A percentile compares a stretch with the other conserved stretches of the same genome.
These are phyloP conservation scores for Rhipidura dahli DNA, from an alignment of 2,113 vertebrate genomes.

Conservation along the genomic window DNA sequence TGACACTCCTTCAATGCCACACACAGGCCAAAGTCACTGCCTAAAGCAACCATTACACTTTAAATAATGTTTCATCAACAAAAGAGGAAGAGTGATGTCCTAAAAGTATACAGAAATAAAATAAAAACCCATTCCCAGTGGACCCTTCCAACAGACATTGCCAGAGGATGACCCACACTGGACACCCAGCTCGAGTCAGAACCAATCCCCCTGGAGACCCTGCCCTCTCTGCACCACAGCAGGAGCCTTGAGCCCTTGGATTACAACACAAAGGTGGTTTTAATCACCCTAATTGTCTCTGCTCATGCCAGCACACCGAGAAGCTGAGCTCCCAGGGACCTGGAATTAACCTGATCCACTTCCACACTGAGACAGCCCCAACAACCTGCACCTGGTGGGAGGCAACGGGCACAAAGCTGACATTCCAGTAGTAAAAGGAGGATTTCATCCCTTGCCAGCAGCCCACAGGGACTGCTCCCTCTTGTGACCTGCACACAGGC, in stretches of 20 bases:
- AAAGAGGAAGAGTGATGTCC: neutral
- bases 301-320: neutral
- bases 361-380: neutral
- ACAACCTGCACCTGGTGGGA: neutral
- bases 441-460: neutral
- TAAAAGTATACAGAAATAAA: neutral
- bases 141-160: neutral
- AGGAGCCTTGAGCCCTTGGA: neutral
- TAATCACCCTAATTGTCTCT: neutral
- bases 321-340: neutral
- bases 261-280: neutral
- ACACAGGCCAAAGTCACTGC: neutral
- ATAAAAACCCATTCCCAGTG: neutral
- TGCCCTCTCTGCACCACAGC: neutral
- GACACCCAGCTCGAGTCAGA: neutral
- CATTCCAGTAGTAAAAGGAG: neutral
- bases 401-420: neutral
- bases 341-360: neutral
- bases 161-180: neutral
- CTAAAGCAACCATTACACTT: neutral
- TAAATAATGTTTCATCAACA: neutral
- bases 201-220: neutral
- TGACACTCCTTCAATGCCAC: neutral
- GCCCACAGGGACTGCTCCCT: neutral
- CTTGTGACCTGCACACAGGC: accelerated